Evolutionary conservation across 2,888 invertebrate genomes (phyloP).

Genomic region (Diabrotica balteata): DNA sequence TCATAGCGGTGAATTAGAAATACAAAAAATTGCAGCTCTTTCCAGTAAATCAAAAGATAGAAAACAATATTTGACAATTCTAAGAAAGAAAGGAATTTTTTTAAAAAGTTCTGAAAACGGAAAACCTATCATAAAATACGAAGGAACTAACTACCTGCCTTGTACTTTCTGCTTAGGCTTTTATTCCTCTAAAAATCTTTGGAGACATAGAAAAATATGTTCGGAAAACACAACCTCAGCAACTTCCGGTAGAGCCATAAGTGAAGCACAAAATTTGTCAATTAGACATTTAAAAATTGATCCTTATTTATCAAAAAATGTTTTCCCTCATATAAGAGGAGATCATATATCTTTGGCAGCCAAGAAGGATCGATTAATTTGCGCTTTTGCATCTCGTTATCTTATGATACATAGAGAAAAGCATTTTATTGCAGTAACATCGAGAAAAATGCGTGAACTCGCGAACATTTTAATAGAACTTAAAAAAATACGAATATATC

Average conservation of each 20-base stretch:
- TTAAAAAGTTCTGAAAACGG: too few species aligned
- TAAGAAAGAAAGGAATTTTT: too few species aligned
- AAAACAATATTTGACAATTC: too few species aligned
- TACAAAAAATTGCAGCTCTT: too few species aligned
- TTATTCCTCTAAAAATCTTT: constrained; percentile 39
- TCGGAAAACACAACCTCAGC: constrained; percentile 5
- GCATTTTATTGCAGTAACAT: constrained; percentile 36
- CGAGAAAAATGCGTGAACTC: constrained; percentile 21
- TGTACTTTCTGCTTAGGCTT: constrained; percentile 41
- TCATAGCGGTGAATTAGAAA: too few species aligned
- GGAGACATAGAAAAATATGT: constrained; percentile 40
- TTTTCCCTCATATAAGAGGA: constrained; percentile 24
- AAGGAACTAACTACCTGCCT: constrained; percentile 25
- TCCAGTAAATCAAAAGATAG: too few species aligned
- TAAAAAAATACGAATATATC: constrained; percentile 24
- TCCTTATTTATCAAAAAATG: constrained; percentile 8
- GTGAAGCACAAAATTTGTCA: not conserved
- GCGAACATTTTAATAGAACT: constrained; percentile 34
- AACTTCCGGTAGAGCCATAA: too few species aligned
- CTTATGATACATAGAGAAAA: constrained; percentile 38
- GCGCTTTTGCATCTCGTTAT: constrained; percentile 40
- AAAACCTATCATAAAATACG: too few species aligned
- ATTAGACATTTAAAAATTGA: constrained; percentile 13
- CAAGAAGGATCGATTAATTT: constrained; percentile 30
- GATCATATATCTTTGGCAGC: constrained; percentile 27